Percentiles rank a stretch among this genome's conserved stretches.
Conservation (phyloP, 1,140 invertebrate genomes). For the Drosophila leontia region DNA sequence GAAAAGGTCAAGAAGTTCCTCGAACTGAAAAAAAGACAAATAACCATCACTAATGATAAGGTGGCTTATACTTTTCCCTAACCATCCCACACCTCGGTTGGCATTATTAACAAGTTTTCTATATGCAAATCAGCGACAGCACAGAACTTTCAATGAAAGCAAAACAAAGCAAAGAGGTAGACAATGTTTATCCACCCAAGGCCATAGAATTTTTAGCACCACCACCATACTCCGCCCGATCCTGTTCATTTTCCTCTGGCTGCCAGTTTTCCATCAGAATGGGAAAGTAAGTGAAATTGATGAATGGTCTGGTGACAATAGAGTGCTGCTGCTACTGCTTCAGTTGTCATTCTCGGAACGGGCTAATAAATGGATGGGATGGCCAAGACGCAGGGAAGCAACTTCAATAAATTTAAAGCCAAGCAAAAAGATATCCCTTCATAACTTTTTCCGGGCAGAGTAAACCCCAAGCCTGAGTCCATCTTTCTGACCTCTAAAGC, state of each 20-base stretch:
- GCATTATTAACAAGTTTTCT: constrained; percentile 60
- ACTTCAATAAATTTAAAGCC: constrained; percentile 72
- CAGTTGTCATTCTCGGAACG: constrained; percentile 42
- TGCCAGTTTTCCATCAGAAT: constrained; percentile 59
- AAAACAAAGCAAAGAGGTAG: constrained; percentile 45
- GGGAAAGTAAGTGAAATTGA: constrained; percentile 73
- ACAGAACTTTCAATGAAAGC: constrained; percentile 48
- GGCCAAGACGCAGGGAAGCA: constrained; percentile 30
- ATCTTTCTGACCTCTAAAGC: constrained; percentile 60
- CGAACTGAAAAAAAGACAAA: neutral
- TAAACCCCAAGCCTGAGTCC: constrained; percentile 8
- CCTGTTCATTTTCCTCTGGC: constrained; percentile 16
- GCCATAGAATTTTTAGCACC: constrained; percentile 21
- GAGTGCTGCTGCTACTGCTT: constrained; percentile 32
- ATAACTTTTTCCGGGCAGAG: constrained; percentile 10
- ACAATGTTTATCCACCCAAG: constrained; percentile 51
- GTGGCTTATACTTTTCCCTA: neutral
- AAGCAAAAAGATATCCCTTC: constrained; percentile 29
- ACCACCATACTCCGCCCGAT: constrained; percentile 2
- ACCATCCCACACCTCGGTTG: constrained; percentile 39
- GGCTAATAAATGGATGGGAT: constrained; percentile 58
- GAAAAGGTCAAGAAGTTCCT: neutral
- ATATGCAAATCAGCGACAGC: constrained; percentile 67
- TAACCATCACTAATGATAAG: neutral
- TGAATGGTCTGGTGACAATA: constrained; percentile 67